Conservation (phyloP, 2,113 vertebrate species). For the Platichthys stellatus region DNA sequence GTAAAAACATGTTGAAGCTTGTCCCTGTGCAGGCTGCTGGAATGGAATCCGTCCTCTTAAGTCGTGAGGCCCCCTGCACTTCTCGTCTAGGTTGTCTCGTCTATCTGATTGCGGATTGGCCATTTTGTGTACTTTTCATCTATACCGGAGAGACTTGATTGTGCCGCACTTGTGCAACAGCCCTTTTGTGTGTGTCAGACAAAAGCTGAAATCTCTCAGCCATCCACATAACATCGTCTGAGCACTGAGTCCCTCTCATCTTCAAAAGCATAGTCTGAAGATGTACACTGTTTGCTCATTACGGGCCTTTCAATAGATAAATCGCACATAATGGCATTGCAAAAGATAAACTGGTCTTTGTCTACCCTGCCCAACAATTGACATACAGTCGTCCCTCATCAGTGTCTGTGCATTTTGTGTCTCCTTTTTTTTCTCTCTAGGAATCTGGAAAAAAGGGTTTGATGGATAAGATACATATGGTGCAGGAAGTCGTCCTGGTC, state of each 20-base stretch:
- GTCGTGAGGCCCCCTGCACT: conserved; percentile 47
- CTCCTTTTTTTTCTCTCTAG: conserved; percentile 71
- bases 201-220: conserved; percentile 78
- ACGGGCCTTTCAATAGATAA: conserved; percentile 81
- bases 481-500: conserved; percentile 93
- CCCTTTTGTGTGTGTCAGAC: conserved; percentile 75
- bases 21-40: conserved; percentile 47
- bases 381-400: conserved; percentile 70
- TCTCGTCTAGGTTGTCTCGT: conserved; percentile 56
- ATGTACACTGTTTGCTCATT: conserved; percentile 80
- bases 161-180: conserved; percentile 76
- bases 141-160: conserved; percentile 79
- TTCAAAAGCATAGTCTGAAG: conserved; percentile 74
- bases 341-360: conserved; percentile 76
- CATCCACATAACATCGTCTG: conserved; percentile 64
- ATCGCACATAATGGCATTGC: conserved; percentile 76
- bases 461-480: conserved; percentile 96
- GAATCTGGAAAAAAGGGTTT: conserved; percentile 93
- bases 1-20: conserved; percentile 65
- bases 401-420: conserved; percentile 59
- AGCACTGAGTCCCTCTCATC: conserved; percentile 73
- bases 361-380: conserved; percentile 71
- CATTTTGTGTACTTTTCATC: conserved; percentile 81
- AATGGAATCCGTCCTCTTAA: conserved; percentile 58
- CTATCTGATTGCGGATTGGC: conserved; percentile 77